Percentiles rank a stretch among this genome's conserved stretches.
Conservation (phyloP, 2,888 invertebrate species). For the Osmoderma eremita region DNA sequence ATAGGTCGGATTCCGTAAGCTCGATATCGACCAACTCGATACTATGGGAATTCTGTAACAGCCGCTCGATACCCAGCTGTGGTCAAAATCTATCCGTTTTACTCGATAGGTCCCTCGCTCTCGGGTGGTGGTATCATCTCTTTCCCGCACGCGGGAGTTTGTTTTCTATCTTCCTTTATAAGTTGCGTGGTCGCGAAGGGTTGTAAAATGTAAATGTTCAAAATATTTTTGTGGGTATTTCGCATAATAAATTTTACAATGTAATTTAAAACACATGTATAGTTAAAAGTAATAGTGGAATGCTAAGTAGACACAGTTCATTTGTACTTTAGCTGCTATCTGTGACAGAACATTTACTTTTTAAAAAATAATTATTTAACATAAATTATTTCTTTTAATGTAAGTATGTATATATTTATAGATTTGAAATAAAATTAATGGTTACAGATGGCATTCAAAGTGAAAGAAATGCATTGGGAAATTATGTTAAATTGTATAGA, state of each 20-base stretch:
- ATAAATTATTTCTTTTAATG: neutral
- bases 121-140: no score
- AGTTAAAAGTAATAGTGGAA: neutral
- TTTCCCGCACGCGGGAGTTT: no score
- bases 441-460: slow-evolving; percentile 16
- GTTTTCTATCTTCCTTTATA: neutral
- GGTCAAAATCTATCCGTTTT: no score
- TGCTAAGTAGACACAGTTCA: no score
- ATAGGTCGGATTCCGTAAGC: no score
- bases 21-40: no score
- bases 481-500: slow-evolving; percentile 18
- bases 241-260: neutral
- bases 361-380: neutral
- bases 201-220: neutral
- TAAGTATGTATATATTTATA: neutral
- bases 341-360: neutral
- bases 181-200: neutral
- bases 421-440: neutral
- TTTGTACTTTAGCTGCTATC: neutral
- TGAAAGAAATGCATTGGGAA: slow-evolving; percentile 11
- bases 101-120: no score
- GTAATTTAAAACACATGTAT: neutral
- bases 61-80: no score
- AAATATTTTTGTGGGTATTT: neutral
- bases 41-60: no score